phyloP scores from a whole-genome alignment of 1,140 invertebrate species.

The Mizuhopecten yessoensis region DNA sequence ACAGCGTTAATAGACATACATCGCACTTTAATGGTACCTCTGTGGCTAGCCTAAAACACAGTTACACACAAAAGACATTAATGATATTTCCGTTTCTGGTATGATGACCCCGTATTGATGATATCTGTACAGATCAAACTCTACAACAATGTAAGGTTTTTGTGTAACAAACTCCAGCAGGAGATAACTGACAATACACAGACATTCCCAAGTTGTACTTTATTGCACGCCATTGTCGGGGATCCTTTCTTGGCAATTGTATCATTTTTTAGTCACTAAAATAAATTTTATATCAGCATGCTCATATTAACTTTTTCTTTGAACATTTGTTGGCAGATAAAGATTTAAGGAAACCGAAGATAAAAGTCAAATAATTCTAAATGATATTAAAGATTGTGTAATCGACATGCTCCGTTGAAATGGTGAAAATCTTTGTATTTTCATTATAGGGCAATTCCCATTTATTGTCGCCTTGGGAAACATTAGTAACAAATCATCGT shows the following conservation, averaged over 20 bases:
- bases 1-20: neutral
- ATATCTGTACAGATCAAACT: neutral
- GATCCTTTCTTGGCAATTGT: neutral
- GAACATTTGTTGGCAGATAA: neutral
- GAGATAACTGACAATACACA: neutral
- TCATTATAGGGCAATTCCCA: neutral
- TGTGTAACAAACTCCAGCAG: neutral
- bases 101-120: neutral
- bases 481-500: neutral
- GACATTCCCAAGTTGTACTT: neutral
- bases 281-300: neutral
- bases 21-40: slow-evolving; percentile 8
- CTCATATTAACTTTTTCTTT: neutral
- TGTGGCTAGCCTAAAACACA: neutral
- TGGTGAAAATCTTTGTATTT: neutral
- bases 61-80: neutral
- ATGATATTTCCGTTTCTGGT: neutral
- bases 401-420: neutral
- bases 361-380: neutral
- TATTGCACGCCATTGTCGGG: no score
- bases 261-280: neutral
- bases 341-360: neutral
- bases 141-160: neutral
- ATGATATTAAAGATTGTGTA: neutral
- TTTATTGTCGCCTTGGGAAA: neutral